These are phyloP conservation scores for Auanema freiburgensis DNA, from an alignment of 2,888 invertebrate genomes.

Conservation along the genomic window DNA sequence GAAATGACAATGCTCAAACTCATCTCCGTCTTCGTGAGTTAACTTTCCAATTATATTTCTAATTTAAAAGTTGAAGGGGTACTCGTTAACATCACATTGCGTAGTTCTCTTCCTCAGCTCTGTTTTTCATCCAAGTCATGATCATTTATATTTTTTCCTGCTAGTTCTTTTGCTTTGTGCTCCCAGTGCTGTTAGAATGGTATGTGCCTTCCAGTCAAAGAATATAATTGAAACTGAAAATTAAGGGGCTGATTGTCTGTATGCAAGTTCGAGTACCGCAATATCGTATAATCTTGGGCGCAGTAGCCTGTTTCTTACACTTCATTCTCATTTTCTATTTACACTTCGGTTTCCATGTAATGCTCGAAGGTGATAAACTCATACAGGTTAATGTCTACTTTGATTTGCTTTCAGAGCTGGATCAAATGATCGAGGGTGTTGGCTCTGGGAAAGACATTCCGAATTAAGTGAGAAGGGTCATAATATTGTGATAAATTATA, in stretches of 20 bases:
- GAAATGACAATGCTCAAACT: slow-evolving; percentile 66
- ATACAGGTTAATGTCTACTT: too few relatives aligned
- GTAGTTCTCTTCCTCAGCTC: slow-evolving; percentile 67
- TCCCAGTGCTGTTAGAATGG: slow-evolving; percentile 67
- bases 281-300: slow-evolving; percentile 31
- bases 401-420: too few relatives aligned
- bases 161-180: slow-evolving; percentile 67
- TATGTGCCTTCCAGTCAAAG: slow-evolving; percentile 38
- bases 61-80: slow-evolving; percentile 62
- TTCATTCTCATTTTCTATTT: slow-evolving; percentile 67
- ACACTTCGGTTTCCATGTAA: slow-evolving; percentile 69
- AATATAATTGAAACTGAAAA: not conserved
- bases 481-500: too few relatives aligned
- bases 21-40: slow-evolving; percentile 66
- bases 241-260: slow-evolving; percentile 35
- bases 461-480: too few relatives aligned
- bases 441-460: too few relatives aligned
- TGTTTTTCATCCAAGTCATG: slow-evolving; percentile 66
- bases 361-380: slow-evolving; percentile 64
- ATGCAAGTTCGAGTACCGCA: slow-evolving; percentile 31
- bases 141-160: slow-evolving; percentile 67
- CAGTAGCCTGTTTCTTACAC: slow-evolving; percentile 64
- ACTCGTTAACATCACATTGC: slow-evolving; percentile 68
- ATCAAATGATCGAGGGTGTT: too few relatives aligned
- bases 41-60: not conserved